Base-by-base conservation (phyloP, 2,113 vertebrate species). In the Prochilodus magdalenae region DNA sequence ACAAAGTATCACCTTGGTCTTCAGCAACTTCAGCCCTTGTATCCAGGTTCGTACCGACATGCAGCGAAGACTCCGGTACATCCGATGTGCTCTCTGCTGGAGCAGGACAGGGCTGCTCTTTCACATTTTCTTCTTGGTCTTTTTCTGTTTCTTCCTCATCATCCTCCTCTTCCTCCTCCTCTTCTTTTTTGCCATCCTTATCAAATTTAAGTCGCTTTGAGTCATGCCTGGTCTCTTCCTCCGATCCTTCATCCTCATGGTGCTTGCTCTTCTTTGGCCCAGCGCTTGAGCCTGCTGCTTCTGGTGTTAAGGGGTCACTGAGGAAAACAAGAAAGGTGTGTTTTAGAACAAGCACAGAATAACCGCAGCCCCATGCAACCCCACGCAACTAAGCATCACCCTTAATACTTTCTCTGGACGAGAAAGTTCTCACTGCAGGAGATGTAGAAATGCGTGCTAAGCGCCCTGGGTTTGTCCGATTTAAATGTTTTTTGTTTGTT, bases 141-240 rank as follows among this genome's bases (percentile, higher is more conserved):
- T 60, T 60, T 5, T 89, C 83, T 0, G 40, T 33, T 53, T 22
- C 77, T 12, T 76, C 40, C 18, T 60, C 10, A 7, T 89, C 90
- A 69, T 93, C 84, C 11, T 79, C 84, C 85, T 92, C 92, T 88
- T 91, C 89, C 5, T 67, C 73, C 0, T 87, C 94, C 5, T 84
- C 89, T 77, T 96, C 94, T 47, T 89, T 89, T 16, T 90, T 89
- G 0, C 90, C 81, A 0, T 88, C 90, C 20, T 92, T 91, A 74
- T 97, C 94, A 89, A 95, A 95, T 84, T 96, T 97, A 71, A 98
- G 95, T 91, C 96, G 96, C 92, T 99, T 99, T 53, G 95, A 95
- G 73, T 97, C 95, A 6, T 89, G 96, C 0, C 91, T 94, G 57
- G 95, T 95, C 11, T 91, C 86, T 75, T 96, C 95, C 53, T 94